Percentiles rank a stretch among this genome's conserved stretches.
These are phyloP conservation scores for Sebastes alutus DNA, from an alignment of 2,797 vertebrate genomes.

Conservation along the genomic window DNA sequence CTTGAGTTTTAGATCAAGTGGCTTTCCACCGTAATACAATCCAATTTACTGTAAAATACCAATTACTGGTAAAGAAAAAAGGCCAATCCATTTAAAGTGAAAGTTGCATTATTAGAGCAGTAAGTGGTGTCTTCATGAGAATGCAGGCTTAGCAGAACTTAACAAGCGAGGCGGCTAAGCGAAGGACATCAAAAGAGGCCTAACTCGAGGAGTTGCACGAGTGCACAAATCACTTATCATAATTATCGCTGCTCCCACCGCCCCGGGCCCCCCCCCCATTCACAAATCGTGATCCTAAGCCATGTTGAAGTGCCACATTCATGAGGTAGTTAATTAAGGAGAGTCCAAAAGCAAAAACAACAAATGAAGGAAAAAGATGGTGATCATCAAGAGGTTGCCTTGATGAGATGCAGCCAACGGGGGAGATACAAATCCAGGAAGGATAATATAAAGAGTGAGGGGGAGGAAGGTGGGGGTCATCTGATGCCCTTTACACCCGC, in stretches of 20 bases:
- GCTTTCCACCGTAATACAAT: conserved; percentile 33
- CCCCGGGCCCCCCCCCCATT: conserved; percentile 3
- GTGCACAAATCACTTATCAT: conserved; percentile 71
- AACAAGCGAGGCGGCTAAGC: conserved; percentile 46
- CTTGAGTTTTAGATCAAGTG: conserved; percentile 33
- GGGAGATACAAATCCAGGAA: neutral
- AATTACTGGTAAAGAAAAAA: conserved; percentile 33
- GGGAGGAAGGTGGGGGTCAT: neutral
- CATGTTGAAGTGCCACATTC: conserved; percentile 58
- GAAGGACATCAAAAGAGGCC: conserved; percentile 51
- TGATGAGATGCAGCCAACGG: conserved; percentile 53
- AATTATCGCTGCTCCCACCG: conserved; percentile 59
- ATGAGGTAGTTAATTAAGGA: conserved; percentile 55
- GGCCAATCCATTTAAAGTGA: conserved; percentile 27
- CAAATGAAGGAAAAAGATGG: conserved; percentile 36
- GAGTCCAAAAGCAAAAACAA: conserved; percentile 3
- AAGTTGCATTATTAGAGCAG: conserved; percentile 50
- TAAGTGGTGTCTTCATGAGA: conserved; percentile 56
- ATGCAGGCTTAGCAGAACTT: conserved; percentile 58
- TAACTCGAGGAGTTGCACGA: conserved; percentile 48
- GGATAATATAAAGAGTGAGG: neutral
- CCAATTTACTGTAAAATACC: conserved; percentile 54
- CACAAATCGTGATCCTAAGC: conserved; percentile 29
- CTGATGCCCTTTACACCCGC: conserved; percentile 34
- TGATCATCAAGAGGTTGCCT: neutral